Base-by-base conservation (phyloP, 2,888 invertebrate genomes). In the Rotaria magnacalcarata region DNA sequence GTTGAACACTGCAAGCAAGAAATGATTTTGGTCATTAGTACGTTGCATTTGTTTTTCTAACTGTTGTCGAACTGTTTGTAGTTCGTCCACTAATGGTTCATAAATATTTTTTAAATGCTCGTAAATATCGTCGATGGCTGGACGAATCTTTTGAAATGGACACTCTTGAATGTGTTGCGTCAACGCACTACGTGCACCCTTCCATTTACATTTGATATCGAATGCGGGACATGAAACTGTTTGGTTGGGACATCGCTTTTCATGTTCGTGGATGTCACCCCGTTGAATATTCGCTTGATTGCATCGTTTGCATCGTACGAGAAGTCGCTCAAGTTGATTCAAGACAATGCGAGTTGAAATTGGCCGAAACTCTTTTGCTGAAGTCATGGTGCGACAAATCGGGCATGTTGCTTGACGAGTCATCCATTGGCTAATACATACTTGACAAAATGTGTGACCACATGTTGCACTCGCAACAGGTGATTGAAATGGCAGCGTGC, bases 321-420 rank as follows among this genome's bases (percentile, higher is more conserved):
- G 67, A 67, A 67, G 67, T 41, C 34, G 2, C 16, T 67, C 34
- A 19, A 67, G 67, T 67, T 67, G 67, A 67, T 67, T 67, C 3
- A 67, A 34, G 19, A 67, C 67, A 67, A 67, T 67, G 24, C 67
- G 67, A 27, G 67, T 67, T 5, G 67, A 67, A 67, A 67, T 67
- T 16, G 27, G 67, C 7, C 16, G 67, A 19, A 67, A 34, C 5
- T 34, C 67, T 16, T 19, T 7, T 4, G 16, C 7, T 2, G 19
- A 67, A 19, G 34, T 16, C 19, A 14, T 27, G 19, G 1, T 34
- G 7, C 67, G 67, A 67, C 67, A 67, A 67, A 19, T 67, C 34
- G 67, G 67, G 6, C 67, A 67, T 27, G 67, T 67, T 34, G 67
- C 3, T 34, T 67, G 67, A 67, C 67, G 11, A 27, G 27, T 16